phyloP scores from a whole-genome alignment of 2,113 vertebrate genomes.

The Uropsilus gracilis region DNA sequence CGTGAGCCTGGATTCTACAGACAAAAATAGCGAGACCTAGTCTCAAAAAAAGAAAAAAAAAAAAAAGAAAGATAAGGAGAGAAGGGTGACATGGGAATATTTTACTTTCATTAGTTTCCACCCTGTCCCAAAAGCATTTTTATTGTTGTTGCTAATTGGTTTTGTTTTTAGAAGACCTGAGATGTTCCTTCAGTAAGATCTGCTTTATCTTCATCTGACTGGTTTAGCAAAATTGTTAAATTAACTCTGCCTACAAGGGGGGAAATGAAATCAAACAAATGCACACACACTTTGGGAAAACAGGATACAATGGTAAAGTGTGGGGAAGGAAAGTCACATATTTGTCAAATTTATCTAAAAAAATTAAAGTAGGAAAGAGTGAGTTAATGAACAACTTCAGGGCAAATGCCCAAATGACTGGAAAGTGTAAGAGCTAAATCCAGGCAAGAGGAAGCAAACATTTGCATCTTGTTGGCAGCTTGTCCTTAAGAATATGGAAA shows the following conservation, averaged over 20 bases:
- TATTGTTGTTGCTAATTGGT: background rate
- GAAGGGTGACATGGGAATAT: background rate
- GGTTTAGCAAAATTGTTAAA: background rate
- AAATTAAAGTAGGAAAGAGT: constrained; percentile 40
- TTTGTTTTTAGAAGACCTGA: background rate
- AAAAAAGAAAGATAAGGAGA: too few species aligned
- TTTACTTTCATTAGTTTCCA: background rate
- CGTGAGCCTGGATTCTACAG: too few species aligned
- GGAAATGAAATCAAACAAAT: background rate
- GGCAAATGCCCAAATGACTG: constrained; percentile 6
- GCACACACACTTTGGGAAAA: background rate
- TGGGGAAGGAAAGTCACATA: constrained; percentile 47
- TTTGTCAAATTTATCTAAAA: constrained; percentile 39
- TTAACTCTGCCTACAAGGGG: background rate
- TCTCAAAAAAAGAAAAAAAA: too few species aligned
- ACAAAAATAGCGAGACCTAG: too few species aligned
- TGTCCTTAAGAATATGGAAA: background rate
- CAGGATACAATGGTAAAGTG: background rate
- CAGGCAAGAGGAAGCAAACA: background rate
- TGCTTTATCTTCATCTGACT: background rate
- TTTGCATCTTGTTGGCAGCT: background rate
- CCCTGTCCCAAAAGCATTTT: background rate
- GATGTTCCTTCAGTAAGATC: background rate
- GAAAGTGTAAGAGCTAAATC: background rate
- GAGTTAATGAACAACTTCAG: constrained; percentile 50